These are phyloP conservation scores for Agonopterix alstromeriana DNA, from an alignment of 2,888 invertebrate genomes.

Conservation along the genomic window DNA sequence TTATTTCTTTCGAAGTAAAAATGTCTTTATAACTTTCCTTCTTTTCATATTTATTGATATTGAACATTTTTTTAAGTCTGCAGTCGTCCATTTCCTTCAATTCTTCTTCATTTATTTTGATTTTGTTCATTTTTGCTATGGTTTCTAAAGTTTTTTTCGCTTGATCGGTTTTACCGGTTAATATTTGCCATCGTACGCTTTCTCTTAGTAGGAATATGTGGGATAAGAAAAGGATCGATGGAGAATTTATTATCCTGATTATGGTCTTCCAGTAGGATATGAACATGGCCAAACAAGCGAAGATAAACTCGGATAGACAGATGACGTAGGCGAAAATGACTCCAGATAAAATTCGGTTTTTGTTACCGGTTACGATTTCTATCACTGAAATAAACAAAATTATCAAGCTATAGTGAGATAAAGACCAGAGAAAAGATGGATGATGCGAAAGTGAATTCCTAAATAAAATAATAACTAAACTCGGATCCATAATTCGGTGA, in stretches of 20 bases:
- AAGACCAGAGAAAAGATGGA: too few species aligned
- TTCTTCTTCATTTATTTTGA: constrained; percentile 36
- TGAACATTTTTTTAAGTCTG: constrained; percentile 38
- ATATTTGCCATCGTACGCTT: constrained; percentile 56
- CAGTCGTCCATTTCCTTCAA: constrained; percentile 30
- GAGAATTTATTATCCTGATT: constrained; percentile 46
- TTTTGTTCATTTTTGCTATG: constrained; percentile 42
- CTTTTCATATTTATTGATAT: constrained; percentile 33
- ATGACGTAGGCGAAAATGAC: constrained; percentile 47
- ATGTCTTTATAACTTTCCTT: constrained; percentile 38
- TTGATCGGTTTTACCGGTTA: constrained; percentile 41
- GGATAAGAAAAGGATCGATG: constrained; percentile 37
- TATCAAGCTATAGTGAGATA: background rate
- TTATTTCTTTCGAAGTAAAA: constrained; percentile 41
- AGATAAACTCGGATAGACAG: constrained; percentile 46
- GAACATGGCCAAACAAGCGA: constrained; percentile 49
- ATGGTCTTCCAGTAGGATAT: constrained; percentile 53
- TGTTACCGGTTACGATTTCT: constrained; percentile 42
- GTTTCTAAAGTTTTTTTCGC: constrained; percentile 37
- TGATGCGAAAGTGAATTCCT: too few species aligned
- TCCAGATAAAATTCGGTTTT: constrained; percentile 43
- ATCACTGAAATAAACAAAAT: constrained; percentile 40
- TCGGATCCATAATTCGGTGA: too few species aligned
- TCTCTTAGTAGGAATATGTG: constrained; percentile 41
- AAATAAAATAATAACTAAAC: too few species aligned